A percentile compares a stretch with the other conserved stretches of the same genome.
These are phyloP conservation scores for Orgyia antiqua DNA, from an alignment of 2,888 invertebrate species.

Conservation along the genomic window DNA sequence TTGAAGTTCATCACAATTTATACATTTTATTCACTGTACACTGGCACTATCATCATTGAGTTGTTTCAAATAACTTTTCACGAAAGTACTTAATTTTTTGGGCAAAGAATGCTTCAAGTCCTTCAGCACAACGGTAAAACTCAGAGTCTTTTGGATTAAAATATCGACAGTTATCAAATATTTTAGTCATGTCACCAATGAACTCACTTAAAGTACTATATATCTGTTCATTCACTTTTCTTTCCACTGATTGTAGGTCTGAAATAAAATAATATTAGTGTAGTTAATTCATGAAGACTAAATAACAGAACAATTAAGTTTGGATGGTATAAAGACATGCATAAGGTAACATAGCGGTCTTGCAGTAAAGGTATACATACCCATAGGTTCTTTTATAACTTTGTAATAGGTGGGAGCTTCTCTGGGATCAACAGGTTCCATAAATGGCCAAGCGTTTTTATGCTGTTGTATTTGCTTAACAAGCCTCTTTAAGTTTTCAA, in stretches of 20 bases:
- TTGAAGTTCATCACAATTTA: constrained; percentile 22
- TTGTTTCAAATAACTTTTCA: constrained; percentile 86
- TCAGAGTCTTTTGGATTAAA: constrained; percentile 97
- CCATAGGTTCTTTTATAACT: constrained; percentile 97
- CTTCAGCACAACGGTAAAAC: constrained; percentile 97
- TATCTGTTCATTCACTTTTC: constrained; percentile 87
- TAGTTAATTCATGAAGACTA: not conserved
- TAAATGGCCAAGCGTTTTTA: constrained; percentile 98
- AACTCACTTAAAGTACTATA: constrained; percentile 96
- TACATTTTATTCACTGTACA: constrained; percentile 43
- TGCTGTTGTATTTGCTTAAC: constrained; percentile 94
- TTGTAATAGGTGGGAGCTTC: constrained; percentile 98
- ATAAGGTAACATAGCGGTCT: too few relatives aligned
- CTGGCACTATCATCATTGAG: constrained; percentile 65
- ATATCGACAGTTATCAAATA: constrained; percentile 99
- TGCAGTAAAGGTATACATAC: constrained; percentile 74
- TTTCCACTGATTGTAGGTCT: constrained; percentile 96
- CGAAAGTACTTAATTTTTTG: constrained; percentile 93
- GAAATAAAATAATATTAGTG: constrained; percentile 26
- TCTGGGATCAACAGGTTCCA: constrained; percentile 96
- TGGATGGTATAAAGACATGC: too few relatives aligned
- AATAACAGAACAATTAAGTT: too few relatives aligned
- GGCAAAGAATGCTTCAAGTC: constrained; percentile 96
- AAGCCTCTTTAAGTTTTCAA: constrained; percentile 89
- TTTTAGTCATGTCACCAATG: constrained; percentile 98